Conservation (phyloP, 2,888 invertebrate genomes). For the Liopterus haemorrhoidalis region DNA sequence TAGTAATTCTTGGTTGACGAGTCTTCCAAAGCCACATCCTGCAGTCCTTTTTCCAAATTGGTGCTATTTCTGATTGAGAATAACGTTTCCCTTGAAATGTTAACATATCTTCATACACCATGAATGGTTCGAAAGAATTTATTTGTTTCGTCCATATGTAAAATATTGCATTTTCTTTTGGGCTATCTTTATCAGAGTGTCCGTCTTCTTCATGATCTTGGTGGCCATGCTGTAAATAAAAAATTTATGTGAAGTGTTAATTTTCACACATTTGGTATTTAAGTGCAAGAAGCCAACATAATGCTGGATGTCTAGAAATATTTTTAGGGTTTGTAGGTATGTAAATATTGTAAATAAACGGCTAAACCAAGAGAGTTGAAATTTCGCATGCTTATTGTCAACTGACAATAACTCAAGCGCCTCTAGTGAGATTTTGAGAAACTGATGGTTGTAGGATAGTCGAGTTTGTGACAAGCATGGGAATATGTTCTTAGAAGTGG, state of each 20-base stretch:
- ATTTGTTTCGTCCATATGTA: conserved; percentile 32
- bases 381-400: no score
- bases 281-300: no score
- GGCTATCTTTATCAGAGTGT: conserved; percentile 2
- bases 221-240: conserved; percentile 7
- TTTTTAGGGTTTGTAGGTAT: no score
- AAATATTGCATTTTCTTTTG: conserved; percentile 8
- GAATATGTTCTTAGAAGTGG: no score
- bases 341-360: no score
- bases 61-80: conserved; percentile 55
- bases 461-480: no score
- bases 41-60: conserved; percentile 65
- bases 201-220: conserved; percentile 1
- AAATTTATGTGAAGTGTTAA: not conserved
- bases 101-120: conserved; percentile 52
- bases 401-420: no score
- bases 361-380: no score
- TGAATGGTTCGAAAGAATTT: conserved; percentile 38
- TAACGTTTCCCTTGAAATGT: conserved; percentile 53
- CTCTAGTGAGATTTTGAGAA: no score
- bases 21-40: conserved; percentile 60
- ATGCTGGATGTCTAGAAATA: no score
- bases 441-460: no score
- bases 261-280: no score
- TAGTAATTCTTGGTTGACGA: conserved; percentile 1